Base-by-base conservation (phyloP, 2,113 vertebrate species). In the Otus sunia region DNA sequence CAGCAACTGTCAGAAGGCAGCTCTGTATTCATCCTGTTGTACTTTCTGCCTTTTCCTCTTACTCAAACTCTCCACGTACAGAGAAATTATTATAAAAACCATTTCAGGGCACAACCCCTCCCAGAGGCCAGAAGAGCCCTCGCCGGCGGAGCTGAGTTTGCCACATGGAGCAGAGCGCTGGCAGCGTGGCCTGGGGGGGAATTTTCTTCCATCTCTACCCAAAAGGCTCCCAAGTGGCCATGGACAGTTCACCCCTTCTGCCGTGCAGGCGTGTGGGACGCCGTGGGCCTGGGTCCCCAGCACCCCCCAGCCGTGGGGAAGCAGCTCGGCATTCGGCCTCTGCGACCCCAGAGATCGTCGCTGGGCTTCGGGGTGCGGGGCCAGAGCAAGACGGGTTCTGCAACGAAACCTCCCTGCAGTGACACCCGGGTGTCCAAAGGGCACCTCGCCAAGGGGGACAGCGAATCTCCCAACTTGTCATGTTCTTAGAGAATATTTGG, bases 11-110 rank as follows among this genome's bases (percentile, higher is more conserved):
- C 47, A 59, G 78, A 75, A 79, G 83, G 83, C 94, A 72, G 86
- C 71, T 37, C 66, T 23, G 37, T 15, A 20, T 30, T 82, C 14
- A 32, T 21, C 79, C 76, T 47, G 52, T 0, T 45, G 7, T n/a
- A 41, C 62, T 50, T 45, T 53, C 52, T 71, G 71, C 36, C 20
- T 52, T 25, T 37, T 43, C 41, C 63, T 82, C 53, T 36, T 14
- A 5, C 50, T 37, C 8, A 1, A 26, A 64, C 17, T 45, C 43
- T 30, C 32, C 6, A 5, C 1, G 0, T n/a, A 4, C 16, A 26
- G 55, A 34, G 56, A 23, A 45, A 23, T 3, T 23, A 12, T 6
- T 11, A 45, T 3, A 34, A 43, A 34, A 37, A 15, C 29, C 13
- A 5, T 10, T 14, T 8, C 27, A 15, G 63, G 63, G 76, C 62